Percentiles rank a stretch among this genome's conserved stretches.
Evolutionary conservation across 2,888 invertebrate species (phyloP).

Genomic region (Eupithecia centaureata): DNA sequence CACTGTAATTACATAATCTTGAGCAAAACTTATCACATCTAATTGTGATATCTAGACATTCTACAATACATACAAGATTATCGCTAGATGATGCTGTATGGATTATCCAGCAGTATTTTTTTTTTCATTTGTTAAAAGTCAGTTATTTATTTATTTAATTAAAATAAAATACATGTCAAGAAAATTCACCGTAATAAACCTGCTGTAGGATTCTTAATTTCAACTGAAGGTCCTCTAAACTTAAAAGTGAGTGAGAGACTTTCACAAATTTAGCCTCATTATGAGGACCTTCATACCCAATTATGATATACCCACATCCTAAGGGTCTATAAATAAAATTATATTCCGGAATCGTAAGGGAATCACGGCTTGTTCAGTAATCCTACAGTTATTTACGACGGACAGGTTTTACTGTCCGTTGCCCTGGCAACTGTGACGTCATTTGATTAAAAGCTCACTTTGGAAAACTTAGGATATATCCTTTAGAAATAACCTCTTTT

Average conservation of each 20-base stretch:
- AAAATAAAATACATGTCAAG: too few species aligned
- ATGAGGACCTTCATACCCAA: neutral
- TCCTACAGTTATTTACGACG: slow-evolving; percentile 60
- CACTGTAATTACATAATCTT: too few species aligned
- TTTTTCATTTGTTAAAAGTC: too few species aligned
- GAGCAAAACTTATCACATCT: too few species aligned
- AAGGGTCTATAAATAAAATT: slow-evolving; percentile 15
- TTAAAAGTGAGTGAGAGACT: neutral
- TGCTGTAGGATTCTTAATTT: too few species aligned
- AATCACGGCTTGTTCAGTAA: slow-evolving; percentile 56
- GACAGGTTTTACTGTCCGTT: slow-evolving; percentile 57
- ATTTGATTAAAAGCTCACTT: neutral
- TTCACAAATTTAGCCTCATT: neutral
- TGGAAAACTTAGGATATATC: neutral
- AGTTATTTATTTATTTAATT: too few species aligned
- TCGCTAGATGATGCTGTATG: too few species aligned
- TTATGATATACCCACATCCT: neutral
- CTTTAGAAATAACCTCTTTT: neutral
- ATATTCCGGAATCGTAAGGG: slow-evolving; percentile 21
- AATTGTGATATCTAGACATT: too few species aligned
- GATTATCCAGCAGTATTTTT: too few species aligned
- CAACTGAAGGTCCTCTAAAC: too few species aligned
- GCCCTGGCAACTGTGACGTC: slow-evolving; percentile 49
- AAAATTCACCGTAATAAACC: too few species aligned
- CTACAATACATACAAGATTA: too few species aligned